Conservation (phyloP, 2,797 vertebrate genomes). For the Danio jaintianensis region DNA sequence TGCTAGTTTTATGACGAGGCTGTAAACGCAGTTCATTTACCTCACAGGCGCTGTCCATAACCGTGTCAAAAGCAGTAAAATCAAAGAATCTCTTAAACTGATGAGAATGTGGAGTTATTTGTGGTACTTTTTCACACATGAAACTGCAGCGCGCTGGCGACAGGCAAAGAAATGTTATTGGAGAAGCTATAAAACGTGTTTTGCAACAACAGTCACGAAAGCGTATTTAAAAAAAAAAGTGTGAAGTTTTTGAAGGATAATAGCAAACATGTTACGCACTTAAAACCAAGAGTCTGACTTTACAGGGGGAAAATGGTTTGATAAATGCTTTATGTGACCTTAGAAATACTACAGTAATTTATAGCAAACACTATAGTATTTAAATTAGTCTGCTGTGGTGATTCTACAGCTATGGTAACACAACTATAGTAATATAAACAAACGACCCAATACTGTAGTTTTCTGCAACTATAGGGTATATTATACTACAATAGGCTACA, state of each 20-base stretch:
- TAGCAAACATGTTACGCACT: slow-evolving; percentile 11
- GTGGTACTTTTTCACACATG: background rate
- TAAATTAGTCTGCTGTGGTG: too few relatives aligned
- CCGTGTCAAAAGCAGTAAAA: slow-evolving; percentile 32
- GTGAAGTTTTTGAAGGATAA: slow-evolving; percentile 21
- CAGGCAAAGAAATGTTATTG: slow-evolving; percentile 32
- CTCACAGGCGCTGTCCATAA: slow-evolving; percentile 36
- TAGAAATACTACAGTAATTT: too few relatives aligned
- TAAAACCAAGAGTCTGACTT: slow-evolving; percentile 1
- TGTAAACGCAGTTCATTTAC: slow-evolving; percentile 55
- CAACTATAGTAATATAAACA: too few relatives aligned
- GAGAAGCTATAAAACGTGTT: slow-evolving; percentile 39
- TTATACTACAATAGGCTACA: too few relatives aligned
- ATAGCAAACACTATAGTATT: too few relatives aligned
- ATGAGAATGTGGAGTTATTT: slow-evolving; percentile 31
- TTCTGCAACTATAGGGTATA: too few relatives aligned
- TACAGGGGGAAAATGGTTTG: background rate
- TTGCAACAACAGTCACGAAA: slow-evolving; percentile 45
- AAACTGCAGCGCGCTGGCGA: background rate
- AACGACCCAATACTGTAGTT: too few relatives aligned
- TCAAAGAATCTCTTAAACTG: slow-evolving; percentile 57
- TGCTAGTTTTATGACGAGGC: slow-evolving; percentile 47
- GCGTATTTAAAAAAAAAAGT: slow-evolving; percentile 17
- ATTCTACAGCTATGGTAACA: too few relatives aligned
- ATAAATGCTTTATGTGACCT: background rate